A percentile compares a stretch with the other conserved stretches of the same genome.
Evolutionary conservation across 2,888 invertebrate genomes (phyloP).

Genomic region (Dichetophora obliterata): DNA sequence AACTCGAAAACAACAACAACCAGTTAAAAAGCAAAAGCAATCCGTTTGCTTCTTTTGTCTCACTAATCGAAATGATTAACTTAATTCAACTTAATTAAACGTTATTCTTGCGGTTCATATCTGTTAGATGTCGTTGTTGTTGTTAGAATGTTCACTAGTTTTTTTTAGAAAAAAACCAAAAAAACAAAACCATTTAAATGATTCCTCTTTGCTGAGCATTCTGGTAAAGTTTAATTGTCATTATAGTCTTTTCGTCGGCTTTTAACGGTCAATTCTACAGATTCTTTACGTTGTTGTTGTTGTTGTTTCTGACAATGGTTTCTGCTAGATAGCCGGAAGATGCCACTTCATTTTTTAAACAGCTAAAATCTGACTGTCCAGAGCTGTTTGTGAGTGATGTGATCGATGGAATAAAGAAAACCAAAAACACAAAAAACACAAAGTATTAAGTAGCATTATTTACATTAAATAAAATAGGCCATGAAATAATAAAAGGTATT

Average conservation of each 20-base stretch:
- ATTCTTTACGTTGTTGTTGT: not conserved
- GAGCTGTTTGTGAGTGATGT: no score
- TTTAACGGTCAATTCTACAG: not conserved
- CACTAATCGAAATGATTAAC: slow-evolving; percentile 42
- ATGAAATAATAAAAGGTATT: no score
- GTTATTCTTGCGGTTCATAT: slow-evolving; percentile 25
- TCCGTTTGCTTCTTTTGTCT: not conserved
- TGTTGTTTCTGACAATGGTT: no score
- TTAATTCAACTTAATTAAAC: slow-evolving; percentile 46
- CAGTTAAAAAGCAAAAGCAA: no score
- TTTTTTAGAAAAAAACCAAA: no score
- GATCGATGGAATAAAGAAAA: not conserved
- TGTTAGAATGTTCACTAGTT: not conserved
- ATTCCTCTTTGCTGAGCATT: no score
- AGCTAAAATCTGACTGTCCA: no score
- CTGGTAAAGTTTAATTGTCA: not conserved
- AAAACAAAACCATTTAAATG: no score
- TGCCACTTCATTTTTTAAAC: no score
- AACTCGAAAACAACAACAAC: no score
- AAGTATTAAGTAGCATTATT: not conserved
- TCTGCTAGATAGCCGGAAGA: no score
- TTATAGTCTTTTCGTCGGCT: not conserved
- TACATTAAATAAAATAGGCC: no score
- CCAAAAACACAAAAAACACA: not conserved
- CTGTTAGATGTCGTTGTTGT: not conserved